Evolutionary conservation across 2,113 vertebrate genomes (phyloP).

Genomic region (Burhinus oedicnemus): DNA sequence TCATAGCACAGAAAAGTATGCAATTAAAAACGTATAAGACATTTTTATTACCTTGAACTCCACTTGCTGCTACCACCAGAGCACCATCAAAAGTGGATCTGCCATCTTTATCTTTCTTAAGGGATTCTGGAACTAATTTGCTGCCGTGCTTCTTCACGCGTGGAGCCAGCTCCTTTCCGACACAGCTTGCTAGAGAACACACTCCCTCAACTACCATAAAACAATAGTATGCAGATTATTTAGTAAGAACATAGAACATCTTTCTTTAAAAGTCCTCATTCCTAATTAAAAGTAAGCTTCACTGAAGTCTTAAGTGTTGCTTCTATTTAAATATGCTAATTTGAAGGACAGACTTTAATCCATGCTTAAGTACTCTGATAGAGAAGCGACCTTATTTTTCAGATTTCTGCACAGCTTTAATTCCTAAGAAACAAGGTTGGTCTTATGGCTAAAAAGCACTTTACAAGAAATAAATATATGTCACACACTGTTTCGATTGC

Average conservation of each 20-base stretch:
- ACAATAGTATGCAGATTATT: background rate
- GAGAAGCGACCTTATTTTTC: background rate
- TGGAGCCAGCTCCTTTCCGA: conserved; percentile 92
- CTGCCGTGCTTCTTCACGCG: conserved; percentile 94
- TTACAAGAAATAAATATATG: background rate
- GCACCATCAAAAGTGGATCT: conserved; percentile 92
- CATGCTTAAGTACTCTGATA: background rate
- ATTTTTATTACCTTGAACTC: conserved; percentile 88
- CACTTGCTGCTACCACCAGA: conserved; percentile 95
- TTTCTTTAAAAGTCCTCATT: background rate
- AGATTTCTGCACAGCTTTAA: background rate
- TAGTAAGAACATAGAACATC: background rate
- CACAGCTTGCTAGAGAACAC: conserved; percentile 86
- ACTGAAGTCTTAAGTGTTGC: background rate
- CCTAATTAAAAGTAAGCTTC: background rate
- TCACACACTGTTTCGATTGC: background rate
- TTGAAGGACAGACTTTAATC: background rate
- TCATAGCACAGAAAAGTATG: background rate
- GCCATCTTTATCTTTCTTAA: conserved; percentile 93
- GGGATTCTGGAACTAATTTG: conserved; percentile 94
- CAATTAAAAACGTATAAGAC: background rate
- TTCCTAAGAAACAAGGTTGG: background rate
- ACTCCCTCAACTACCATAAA: conserved; percentile 89
- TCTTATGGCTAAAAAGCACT: background rate
- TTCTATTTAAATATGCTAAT: background rate